phyloP scores from a whole-genome alignment of 2,888 invertebrate species.

The Caenorhabditis sulstoni region DNA sequence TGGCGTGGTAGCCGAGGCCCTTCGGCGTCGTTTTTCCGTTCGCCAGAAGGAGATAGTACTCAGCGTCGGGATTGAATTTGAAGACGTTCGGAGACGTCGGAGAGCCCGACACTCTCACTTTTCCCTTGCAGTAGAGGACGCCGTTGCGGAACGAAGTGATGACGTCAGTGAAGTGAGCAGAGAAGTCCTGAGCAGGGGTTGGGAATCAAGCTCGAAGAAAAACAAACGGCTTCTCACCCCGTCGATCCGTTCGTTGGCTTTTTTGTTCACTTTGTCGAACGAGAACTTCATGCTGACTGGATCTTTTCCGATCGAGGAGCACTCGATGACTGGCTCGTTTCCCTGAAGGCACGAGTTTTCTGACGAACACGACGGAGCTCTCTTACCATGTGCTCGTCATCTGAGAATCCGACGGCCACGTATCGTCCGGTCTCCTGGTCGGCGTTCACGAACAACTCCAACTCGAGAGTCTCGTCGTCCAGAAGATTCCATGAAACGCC shows the following conservation, averaged over 20 bases:
- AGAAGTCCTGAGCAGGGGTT: conserved; percentile 25
- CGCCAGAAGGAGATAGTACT: conserved; percentile 57
- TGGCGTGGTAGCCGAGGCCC: conserved; percentile 42
- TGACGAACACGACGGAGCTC: background rate
- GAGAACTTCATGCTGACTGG: conserved; percentile 61
- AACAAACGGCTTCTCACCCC: conserved; percentile 37
- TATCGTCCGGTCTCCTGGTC: conserved; percentile 54
- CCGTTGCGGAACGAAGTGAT: conserved; percentile 46
- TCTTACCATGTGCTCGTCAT: conserved; percentile 60
- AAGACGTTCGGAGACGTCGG: conserved; percentile 36
- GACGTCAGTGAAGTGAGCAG: conserved; percentile 41
- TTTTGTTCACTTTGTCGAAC: conserved; percentile 55
- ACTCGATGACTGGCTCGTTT: conserved; percentile 65
- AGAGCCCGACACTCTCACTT: conserved; percentile 47
- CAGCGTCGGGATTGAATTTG: conserved; percentile 36
- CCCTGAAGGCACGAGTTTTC: conserved; percentile 26
- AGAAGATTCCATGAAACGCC: conserved; percentile 38
- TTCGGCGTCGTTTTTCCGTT: conserved; percentile 50
- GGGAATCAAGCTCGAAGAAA: background rate
- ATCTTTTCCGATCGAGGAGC: conserved; percentile 61
- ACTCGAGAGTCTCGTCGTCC: conserved; percentile 42
- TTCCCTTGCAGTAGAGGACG: conserved; percentile 53
- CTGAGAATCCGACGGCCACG: conserved; percentile 72
- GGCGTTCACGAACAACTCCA: conserved; percentile 58
- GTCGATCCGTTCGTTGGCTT: conserved; percentile 45